Conservation (phyloP, 2,113 vertebrate genomes). For the Desmodus rotundus region DNA sequence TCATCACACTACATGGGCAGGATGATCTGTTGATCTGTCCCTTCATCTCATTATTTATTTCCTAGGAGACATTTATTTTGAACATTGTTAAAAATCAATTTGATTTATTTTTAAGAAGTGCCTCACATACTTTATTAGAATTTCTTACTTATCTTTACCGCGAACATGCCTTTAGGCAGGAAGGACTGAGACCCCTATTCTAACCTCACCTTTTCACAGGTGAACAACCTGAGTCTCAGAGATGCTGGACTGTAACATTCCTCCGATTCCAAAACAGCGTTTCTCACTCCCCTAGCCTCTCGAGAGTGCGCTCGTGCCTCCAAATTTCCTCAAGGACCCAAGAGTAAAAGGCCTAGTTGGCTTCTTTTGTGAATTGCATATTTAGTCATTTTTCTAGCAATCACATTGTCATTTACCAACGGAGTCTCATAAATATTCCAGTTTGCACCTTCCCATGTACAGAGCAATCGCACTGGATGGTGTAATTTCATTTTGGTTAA, state of each 20-base stretch:
- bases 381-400: not conserved
- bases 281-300: not conserved
- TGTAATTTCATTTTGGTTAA: conserved; percentile 49
- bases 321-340: not conserved
- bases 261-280: not conserved
- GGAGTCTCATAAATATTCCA: conserved; percentile 19
- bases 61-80: not conserved
- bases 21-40: not conserved
- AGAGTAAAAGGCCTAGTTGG: not conserved
- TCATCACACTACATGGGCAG: not conserved
- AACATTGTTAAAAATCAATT: not conserved
- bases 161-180: not conserved
- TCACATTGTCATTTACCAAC: conserved; percentile 8
- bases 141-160: not conserved
- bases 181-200: not conserved
- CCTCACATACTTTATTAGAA: not conserved
- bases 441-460: not conserved
- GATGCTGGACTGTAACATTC: not conserved
- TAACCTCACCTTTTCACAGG: not conserved
- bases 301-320: not conserved
- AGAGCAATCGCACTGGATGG: not conserved
- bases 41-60: not conserved
- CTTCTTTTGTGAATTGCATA: not conserved
- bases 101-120: not conserved
- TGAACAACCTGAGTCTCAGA: not conserved